Conservation (phyloP, 1,140 invertebrate genomes). For the Microplitis mediator region DNA sequence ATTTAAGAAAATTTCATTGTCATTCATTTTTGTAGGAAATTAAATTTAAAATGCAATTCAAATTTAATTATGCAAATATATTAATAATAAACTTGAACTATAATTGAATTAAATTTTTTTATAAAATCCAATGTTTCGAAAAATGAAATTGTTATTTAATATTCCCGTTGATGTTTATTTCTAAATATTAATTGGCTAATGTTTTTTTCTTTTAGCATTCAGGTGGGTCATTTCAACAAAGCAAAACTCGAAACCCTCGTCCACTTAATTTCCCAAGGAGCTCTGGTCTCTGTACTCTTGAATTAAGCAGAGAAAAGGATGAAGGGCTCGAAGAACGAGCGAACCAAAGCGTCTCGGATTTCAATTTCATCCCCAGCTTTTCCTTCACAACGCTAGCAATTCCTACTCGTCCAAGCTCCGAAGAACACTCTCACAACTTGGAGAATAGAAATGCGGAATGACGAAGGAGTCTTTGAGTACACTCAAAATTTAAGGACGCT, state of each 20-base stretch:
- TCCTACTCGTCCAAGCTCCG: constrained; percentile 20
- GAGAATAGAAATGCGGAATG: constrained; percentile 56
- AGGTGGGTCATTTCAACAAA: constrained; percentile 1
- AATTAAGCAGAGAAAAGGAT: background rate
- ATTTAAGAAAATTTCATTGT: no score
- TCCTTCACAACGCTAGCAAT: no score
- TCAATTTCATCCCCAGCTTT: constrained; percentile 49
- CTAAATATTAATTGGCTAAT: constrained; percentile 6
- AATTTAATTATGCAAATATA: no score
- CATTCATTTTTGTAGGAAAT: no score
- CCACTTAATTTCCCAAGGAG: constrained; percentile 46
- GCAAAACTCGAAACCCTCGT: background rate
- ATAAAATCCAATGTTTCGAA: no score
- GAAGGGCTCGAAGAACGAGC: background rate
- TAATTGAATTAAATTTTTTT: no score
- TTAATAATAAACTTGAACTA: no score
- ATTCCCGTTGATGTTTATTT: no score
- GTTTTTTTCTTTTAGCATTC: background rate
- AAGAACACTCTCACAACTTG: constrained; percentile 52
- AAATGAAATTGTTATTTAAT: no score
- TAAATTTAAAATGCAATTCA: no score
- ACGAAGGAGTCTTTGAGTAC: constrained; percentile 44
- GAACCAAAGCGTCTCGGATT: constrained; percentile 49
- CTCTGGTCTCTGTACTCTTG: constrained; percentile 32
- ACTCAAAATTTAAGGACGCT: constrained; percentile 55